Conservation (phyloP, 2,113 vertebrate genomes). For the Meles meles region DNA sequence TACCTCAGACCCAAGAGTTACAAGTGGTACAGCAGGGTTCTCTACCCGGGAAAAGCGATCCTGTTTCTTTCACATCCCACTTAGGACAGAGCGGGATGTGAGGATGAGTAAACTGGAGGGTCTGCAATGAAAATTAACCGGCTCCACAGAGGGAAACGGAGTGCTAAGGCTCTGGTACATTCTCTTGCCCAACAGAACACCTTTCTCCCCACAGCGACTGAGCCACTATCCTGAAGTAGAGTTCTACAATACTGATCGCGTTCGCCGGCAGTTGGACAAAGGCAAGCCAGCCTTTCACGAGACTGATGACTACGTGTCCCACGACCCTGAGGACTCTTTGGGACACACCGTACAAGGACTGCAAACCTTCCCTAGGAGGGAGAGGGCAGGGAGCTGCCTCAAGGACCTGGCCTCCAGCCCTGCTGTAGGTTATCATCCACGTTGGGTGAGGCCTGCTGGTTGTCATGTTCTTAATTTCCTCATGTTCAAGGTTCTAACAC, state of each 20-base stretch:
- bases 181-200: too few relatives aligned
- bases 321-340: not conserved
- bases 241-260: fast-evolving
- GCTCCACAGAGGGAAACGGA: not conserved
- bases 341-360: not conserved
- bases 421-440: not conserved
- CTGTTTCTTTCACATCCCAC: not conserved
- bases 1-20: not conserved
- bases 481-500: not conserved
- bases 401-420: not conserved
- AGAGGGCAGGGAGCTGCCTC: not conserved
- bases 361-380: not conserved
- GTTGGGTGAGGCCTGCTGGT: not conserved
- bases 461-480: not conserved
- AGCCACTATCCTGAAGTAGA: not conserved
- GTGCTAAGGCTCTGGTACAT: too few relatives aligned
- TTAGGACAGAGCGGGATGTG: not conserved
- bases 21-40: not conserved
- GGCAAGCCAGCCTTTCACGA: not conserved
- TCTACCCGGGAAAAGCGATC: not conserved
- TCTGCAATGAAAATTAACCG: not conserved
- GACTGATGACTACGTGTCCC: not conserved
- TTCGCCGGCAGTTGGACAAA: not conserved
- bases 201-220: not conserved
- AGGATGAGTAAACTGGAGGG: not conserved